A percentile compares a stretch with the other conserved stretches of the same genome.
Evolutionary conservation across 2,888 invertebrate species (phyloP).

Genomic region (Parasteatoda lunata): DNA sequence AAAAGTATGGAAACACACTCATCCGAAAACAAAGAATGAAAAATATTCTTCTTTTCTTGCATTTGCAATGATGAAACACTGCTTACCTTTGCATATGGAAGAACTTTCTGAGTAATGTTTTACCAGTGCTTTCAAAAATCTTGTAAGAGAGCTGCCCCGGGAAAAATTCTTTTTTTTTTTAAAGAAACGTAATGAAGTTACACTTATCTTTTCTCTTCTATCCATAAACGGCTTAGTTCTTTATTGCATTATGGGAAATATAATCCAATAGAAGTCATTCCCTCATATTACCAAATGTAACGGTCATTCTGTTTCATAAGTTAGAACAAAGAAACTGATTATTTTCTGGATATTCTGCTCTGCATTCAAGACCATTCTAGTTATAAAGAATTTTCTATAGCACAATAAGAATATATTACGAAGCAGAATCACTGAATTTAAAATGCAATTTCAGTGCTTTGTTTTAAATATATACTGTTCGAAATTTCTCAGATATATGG

Average conservation of each 20-base stretch:
- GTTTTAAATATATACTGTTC: no score
- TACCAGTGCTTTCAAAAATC: not conserved
- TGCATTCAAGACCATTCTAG: no score
- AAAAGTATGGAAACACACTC: conserved; percentile 32
- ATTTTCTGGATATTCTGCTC: no score
- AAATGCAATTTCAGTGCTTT: no score
- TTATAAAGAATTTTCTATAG: no score
- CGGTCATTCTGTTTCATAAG: not conserved
- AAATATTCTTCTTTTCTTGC: conserved; percentile 10
- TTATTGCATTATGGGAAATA: conserved; percentile 16
- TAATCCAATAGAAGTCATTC: conserved; percentile 53
- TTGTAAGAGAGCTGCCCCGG: not conserved
- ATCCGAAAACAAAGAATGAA: conserved; percentile 25
- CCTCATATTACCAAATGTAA: conserved; percentile 20
- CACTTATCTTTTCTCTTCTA: conserved; percentile 1
- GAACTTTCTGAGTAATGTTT: not conserved
- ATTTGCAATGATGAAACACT: conserved; percentile 12
- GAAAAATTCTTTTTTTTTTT: conserved; percentile 18
- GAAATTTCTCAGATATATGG: no score
- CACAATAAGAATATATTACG: no score
- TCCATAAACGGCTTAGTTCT: conserved; percentile 40
- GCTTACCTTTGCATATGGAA: conserved; percentile 26
- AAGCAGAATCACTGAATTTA: no score
- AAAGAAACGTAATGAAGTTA: conserved; percentile 34
- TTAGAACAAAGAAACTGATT: no score